A percentile compares a stretch with the other conserved stretches of the same genome.
Conservation (phyloP, 2,113 vertebrate genomes). For the Furnarius figulus region DNA sequence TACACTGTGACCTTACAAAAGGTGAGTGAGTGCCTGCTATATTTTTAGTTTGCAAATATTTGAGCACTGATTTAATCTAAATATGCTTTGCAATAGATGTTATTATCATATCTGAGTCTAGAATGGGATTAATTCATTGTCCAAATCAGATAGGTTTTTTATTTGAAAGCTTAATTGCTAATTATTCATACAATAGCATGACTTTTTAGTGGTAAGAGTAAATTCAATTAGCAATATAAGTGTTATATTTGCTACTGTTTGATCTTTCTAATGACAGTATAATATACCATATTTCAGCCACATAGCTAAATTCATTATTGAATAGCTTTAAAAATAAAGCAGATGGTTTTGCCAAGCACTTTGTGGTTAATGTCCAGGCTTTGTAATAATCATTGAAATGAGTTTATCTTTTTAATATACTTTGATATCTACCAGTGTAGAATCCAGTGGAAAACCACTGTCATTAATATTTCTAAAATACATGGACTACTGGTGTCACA, state of each 20-base stretch:
- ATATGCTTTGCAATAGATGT: not conserved
- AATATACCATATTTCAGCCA: not conserved
- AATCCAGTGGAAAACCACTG: not conserved
- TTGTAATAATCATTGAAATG: not conserved
- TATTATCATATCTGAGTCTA: not conserved
- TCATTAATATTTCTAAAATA: not conserved
- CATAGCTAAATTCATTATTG: not conserved
- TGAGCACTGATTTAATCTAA: not conserved
- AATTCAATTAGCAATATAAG: not conserved
- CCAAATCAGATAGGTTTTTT: not conserved
- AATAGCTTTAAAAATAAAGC: not conserved
- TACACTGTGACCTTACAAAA: constrained; percentile 93
- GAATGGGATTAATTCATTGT: not conserved
- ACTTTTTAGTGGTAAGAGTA: not conserved
- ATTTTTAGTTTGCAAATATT: constrained; percentile 38
- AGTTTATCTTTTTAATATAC: not conserved
- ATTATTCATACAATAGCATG: not conserved
- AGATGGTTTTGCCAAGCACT: not conserved
- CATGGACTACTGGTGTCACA: not conserved
- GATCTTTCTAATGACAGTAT: not conserved
- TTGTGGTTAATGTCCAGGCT: not conserved
- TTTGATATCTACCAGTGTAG: not conserved
- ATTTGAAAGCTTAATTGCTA: not conserved
- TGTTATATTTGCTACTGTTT: not conserved
- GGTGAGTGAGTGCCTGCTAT: constrained; percentile 77